Evolutionary conservation across 2,113 vertebrate genomes (phyloP).

Genomic region (Coptodon rendalli): DNA sequence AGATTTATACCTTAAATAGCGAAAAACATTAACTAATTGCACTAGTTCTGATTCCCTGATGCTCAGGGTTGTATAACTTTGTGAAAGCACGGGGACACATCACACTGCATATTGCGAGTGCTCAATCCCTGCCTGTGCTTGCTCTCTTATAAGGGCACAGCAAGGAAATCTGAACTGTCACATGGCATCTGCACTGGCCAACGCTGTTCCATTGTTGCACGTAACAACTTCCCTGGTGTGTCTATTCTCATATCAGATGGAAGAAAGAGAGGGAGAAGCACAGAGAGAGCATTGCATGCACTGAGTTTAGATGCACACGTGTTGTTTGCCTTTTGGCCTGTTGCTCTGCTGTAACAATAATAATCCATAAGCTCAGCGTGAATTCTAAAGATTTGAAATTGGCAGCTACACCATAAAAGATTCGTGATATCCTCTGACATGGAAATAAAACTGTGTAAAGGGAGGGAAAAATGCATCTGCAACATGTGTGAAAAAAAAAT

Average conservation of each 20-base stretch:
- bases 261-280: background rate
- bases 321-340: background rate
- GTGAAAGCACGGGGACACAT: slow-evolving; percentile 28
- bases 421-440: background rate
- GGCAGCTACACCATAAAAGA: background rate
- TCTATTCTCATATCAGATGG: background rate
- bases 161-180: slow-evolving; percentile 43
- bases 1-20: background rate
- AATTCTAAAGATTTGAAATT: background rate
- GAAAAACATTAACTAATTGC: background rate
- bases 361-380: background rate
- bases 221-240: slow-evolving; percentile 13
- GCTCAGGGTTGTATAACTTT: slow-evolving; percentile 46
- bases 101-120: slow-evolving; percentile 24
- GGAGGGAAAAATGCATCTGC: background rate
- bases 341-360: background rate
- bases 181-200: slow-evolving; percentile 36
- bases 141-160: background rate
- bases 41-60: background rate
- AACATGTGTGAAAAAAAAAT: slow-evolving; percentile 2
- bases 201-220: slow-evolving; percentile 3
- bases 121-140: background rate
- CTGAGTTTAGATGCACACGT: background rate
- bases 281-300: background rate
- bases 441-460: background rate